Base-by-base conservation (phyloP, 2,113 vertebrate genomes). In the Chloropsis cyanopogon region DNA sequence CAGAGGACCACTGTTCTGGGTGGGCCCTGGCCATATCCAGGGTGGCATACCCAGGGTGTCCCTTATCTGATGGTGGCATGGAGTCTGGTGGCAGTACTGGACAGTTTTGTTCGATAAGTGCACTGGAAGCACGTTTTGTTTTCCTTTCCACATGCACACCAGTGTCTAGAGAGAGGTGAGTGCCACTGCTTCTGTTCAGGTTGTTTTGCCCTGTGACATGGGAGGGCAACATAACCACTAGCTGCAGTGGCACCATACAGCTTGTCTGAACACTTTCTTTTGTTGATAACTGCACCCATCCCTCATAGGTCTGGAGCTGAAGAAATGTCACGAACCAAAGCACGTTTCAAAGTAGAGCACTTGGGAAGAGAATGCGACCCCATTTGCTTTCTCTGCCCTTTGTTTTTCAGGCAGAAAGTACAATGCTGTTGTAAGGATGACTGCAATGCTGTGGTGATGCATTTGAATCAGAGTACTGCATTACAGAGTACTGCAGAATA, bases 41-140 rank as follows among this genome's bases (percentile, higher is more conserved):
- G 46, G 20, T 20, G 68, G 16, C 53, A 29, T 2, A 9, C 15
- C 23, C 60, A 33, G 26, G 22, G 12, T 33, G 12, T 33, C 14
- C 22, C 39, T 22, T 5, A 3, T 11, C 47, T 49, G 70, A 26
- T 50, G n/a, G 37, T 9, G 21, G 26, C 29, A 12, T 3, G 29
- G 52, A 12, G 35, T 14, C 56, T 16, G 24, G 17, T 16, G 20
- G 56, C n/a, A 28, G 21, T 3, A 10, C 1, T 3, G 37, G 35
- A 70, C 46, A 8, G 12, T 10, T 35, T 25, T 56, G 25, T 42
- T 92, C 0, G 0, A 4, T 11, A 37, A 8, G 6, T 11, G 17
- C 23, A 14, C 0, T 3, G 31, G 29, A 69, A 56, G 15, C 15
- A 39, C 0, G 0, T 44, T 79, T 61, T 5, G 0, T 24, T 87